A percentile compares a stretch with the other conserved stretches of the same genome.
Evolutionary conservation across 2,797 vertebrate species (phyloP).

Genomic region (Cirrhinus molitorella): DNA sequence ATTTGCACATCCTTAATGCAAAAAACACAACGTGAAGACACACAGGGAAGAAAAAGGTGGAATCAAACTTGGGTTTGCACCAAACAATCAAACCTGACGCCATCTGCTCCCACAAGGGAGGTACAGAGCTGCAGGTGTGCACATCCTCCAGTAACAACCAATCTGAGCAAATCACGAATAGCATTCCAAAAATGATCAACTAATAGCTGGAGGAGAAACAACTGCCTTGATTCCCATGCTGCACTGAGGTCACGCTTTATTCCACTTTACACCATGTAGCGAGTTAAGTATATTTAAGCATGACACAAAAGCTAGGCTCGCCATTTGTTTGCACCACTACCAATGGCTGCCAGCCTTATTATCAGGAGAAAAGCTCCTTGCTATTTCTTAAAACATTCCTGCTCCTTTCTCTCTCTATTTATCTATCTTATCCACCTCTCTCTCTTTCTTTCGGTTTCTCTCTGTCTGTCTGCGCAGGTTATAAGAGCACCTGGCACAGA

Average conservation of each 20-base stretch:
- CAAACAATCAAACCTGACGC: conserved; percentile 4
- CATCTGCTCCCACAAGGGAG: conserved; percentile 23
- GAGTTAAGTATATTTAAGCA: conserved; percentile 55
- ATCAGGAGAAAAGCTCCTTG: conserved; percentile 48
- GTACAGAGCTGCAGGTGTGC: conserved; percentile 10
- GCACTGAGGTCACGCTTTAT: conserved; percentile 46
- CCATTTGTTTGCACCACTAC: conserved; percentile 61
- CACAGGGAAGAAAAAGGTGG: not conserved
- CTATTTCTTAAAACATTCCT: conserved; percentile 51
- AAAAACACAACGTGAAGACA: not conserved
- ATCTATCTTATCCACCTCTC: conserved; percentile 38
- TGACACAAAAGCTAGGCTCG: conserved; percentile 52
- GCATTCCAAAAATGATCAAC: not conserved
- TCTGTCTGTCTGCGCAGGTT: conserved; percentile 48
- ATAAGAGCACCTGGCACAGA: conserved; percentile 49
- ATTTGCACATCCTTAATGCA: not conserved
- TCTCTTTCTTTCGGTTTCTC: conserved; percentile 38
- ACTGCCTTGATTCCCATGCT: conserved; percentile 13
- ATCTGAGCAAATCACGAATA: conserved; percentile 34
- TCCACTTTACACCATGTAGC: conserved; percentile 41
- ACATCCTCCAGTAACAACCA: conserved; percentile 23
- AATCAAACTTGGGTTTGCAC: conserved; percentile 28
- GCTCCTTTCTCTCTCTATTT: conserved; percentile 41
- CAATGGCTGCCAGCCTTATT: conserved; percentile 55
- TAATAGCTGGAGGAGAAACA: not conserved